Conservation (phyloP, 2,888 invertebrate species). For the Morpho deidamia region DNA sequence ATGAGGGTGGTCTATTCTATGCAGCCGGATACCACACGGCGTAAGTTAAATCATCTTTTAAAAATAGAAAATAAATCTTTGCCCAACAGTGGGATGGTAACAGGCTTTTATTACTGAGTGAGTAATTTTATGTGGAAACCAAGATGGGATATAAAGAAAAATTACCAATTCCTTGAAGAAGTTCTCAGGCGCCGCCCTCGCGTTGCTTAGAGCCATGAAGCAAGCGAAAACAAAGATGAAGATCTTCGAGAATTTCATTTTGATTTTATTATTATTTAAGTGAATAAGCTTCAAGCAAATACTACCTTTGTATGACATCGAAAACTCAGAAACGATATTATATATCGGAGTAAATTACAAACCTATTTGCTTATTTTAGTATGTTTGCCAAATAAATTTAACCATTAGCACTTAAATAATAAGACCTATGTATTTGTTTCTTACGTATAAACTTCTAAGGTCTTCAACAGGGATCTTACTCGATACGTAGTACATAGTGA, state of each 20-base stretch:
- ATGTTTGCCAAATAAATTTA: background rate
- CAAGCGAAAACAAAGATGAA: slow-evolving; percentile 42
- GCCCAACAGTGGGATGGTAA: no score
- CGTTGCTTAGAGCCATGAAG: slow-evolving; percentile 34
- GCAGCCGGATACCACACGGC: no score
- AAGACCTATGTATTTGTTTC: background rate
- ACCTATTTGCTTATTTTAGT: background rate
- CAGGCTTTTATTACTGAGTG: background rate
- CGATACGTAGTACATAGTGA: background rate
- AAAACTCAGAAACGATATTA: background rate
- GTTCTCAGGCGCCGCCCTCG: slow-evolving; percentile 41
- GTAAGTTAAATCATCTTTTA: no score
- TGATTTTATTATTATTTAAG: slow-evolving; percentile 12
- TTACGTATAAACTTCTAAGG: background rate
- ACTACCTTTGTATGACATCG: background rate
- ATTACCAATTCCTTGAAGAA: slow-evolving; percentile 49
- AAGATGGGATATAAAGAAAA: no score
- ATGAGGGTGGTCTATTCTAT: no score
- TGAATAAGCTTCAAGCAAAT: background rate
- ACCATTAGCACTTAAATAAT: background rate
- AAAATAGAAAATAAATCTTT: no score
- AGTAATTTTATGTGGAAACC: background rate
- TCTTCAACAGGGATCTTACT: background rate
- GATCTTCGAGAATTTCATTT: slow-evolving; percentile 42
- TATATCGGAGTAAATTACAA: background rate